Evolutionary conservation across 2,113 vertebrate species (phyloP).

Genomic region (Lamprotornis superbus): DNA sequence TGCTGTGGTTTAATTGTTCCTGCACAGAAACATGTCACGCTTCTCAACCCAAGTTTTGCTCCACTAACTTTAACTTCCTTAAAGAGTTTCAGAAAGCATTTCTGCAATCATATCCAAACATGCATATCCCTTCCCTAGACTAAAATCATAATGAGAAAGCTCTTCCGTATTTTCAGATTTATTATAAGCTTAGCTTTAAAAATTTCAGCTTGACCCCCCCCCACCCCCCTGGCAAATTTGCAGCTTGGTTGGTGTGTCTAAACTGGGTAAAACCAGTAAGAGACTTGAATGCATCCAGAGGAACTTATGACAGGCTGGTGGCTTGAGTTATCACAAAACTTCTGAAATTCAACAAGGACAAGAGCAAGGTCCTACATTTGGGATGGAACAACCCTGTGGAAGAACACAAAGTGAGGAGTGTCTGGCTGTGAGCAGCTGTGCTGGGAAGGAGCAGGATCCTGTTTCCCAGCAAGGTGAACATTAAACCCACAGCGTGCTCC

Average conservation of each 20-base stretch:
- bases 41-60: not conserved
- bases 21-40: not conserved
- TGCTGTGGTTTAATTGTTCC: not conserved
- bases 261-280: not conserved
- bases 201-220: not conserved
- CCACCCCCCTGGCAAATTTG: fast-evolving
- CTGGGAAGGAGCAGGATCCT: not conserved
- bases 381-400: not conserved
- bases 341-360: not conserved
- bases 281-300: not conserved
- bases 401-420: not conserved
- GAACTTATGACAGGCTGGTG: not conserved
- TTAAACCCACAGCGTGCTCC: not conserved
- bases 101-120: not conserved
- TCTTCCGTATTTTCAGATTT: not conserved
- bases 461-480: not conserved
- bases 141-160: not conserved
- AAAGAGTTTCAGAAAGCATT: not conserved
- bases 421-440: not conserved
- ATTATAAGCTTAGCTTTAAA: not conserved
- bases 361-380: not conserved
- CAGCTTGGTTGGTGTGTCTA: not conserved
- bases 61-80: not conserved
- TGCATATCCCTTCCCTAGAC: not conserved
- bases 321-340: not conserved